phyloP scores from a whole-genome alignment of 1,140 invertebrate genomes.

The Papilio aristodemus region DNA sequence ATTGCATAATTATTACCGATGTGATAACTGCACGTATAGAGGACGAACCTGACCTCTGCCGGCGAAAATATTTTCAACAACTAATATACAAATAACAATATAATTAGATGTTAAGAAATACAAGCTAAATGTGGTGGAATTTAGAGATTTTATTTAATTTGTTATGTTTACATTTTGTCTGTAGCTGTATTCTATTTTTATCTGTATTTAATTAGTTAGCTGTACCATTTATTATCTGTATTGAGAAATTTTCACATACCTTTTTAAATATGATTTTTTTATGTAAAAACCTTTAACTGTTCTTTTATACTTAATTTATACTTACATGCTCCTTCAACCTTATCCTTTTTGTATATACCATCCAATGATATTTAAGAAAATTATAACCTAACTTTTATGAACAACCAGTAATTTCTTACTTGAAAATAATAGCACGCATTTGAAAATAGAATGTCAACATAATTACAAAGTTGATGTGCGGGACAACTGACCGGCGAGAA shows the following conservation, averaged over 20 bases:
- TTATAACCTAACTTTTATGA: conserved; percentile 6
- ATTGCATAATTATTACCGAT: conserved; percentile 60
- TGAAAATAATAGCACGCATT: background rate
- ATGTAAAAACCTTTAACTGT: background rate
- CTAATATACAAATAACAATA: background rate
- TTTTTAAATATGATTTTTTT: too few relatives aligned
- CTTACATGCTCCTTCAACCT: background rate
- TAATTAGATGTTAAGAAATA: too few relatives aligned
- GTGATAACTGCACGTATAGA: conserved; percentile 40
- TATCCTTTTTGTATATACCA: background rate
- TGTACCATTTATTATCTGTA: too few relatives aligned
- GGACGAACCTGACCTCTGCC: too few relatives aligned
- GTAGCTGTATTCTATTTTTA: too few relatives aligned
- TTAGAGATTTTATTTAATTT: too few relatives aligned
- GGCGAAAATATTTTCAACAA: background rate
- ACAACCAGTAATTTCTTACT: background rate
- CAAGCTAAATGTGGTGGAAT: too few relatives aligned
- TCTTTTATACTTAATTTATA: background rate
- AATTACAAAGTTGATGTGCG: conserved; percentile 27
- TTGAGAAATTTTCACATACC: too few relatives aligned
- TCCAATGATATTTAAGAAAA: conserved; percentile 5
- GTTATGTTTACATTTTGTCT: too few relatives aligned
- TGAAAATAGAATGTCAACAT: background rate
- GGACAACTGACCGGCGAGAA: conserved; percentile 28
- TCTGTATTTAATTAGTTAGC: too few relatives aligned